These are phyloP conservation scores for Ormyrus pomaceus DNA, from an alignment of 2,888 invertebrate species.

Conservation along the genomic window DNA sequence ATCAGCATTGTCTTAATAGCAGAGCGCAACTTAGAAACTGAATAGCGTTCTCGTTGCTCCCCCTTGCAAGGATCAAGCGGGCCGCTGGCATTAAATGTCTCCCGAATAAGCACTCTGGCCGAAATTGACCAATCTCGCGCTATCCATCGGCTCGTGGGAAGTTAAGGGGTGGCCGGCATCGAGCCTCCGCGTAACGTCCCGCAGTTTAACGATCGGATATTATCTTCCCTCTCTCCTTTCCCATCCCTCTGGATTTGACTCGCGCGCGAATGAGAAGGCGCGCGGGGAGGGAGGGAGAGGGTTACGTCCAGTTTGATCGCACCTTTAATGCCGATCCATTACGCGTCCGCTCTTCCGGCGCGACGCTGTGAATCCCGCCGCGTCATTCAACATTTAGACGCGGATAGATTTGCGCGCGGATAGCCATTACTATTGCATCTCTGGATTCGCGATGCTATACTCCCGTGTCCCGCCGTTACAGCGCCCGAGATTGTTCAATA, in stretches of 20 bases:
- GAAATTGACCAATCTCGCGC: conserved; percentile 44
- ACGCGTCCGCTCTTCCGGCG: conserved; percentile 5
- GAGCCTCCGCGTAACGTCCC: conserved; percentile 10
- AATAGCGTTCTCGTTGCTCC: no score
- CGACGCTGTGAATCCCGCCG: neutral
- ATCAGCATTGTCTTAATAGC: no score
- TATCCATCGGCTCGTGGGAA: conserved; percentile 11
- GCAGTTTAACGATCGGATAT: conserved; percentile 48
- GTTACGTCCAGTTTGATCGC: conserved; percentile 43
- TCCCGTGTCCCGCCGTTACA: neutral
- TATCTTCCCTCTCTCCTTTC: conserved; percentile 27
- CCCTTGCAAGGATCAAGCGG: neutral
- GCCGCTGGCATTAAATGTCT: conserved; percentile 20
- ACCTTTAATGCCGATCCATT: conserved; percentile 44
- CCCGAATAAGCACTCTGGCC: conserved; percentile 20
- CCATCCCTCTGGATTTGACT: no score
- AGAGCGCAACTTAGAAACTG: no score
- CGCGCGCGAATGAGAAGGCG: no score
- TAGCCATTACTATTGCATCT: neutral
- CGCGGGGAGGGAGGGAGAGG: neutral
- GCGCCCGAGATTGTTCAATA: conserved; percentile 10
- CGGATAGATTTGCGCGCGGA: neutral
- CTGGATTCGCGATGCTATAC: neutral
- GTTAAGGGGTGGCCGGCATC: neutral
- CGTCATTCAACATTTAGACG: neutral